These are phyloP conservation scores for Drosophila navojoa DNA, from an alignment of 1,140 invertebrate genomes.

Conservation along the genomic window DNA sequence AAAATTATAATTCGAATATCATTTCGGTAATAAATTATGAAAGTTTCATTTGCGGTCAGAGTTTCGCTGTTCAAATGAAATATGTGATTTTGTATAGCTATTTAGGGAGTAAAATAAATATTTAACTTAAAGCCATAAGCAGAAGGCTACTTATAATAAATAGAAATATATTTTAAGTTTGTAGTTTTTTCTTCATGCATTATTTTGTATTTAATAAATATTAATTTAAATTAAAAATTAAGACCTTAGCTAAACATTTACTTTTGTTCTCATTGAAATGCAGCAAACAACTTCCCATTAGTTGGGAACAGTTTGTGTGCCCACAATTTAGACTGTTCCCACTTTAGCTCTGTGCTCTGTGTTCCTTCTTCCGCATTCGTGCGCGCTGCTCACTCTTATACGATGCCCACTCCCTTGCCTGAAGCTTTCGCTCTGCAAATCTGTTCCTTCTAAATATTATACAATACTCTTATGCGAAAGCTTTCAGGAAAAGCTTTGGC, in stretches of 20 bases:
- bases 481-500: slow-evolving; percentile 22
- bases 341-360: slow-evolving; percentile 1
- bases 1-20: slow-evolving; percentile 10
- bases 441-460: slow-evolving; percentile 29
- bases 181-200: too few relatives aligned
- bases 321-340: slow-evolving; percentile 16
- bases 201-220: too few relatives aligned
- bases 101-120: too few relatives aligned
- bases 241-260: neutral
- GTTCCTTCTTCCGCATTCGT: slow-evolving; percentile 1
- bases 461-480: slow-evolving; percentile 35
- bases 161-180: too few relatives aligned
- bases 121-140: too few relatives aligned
- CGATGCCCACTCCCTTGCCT: neutral
- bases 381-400: slow-evolving; percentile 27
- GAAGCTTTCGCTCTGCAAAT: slow-evolving; percentile 32
- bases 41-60: slow-evolving; percentile 2
- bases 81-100: neutral
- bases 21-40: slow-evolving; percentile 14
- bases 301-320: neutral
- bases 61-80: neutral
- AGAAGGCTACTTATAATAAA: too few relatives aligned
- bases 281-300: neutral
- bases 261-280: neutral
- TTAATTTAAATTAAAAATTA: too few relatives aligned